Base-by-base conservation (phyloP, 2,113 vertebrate species). In the Tachysurus fulvidraco region DNA sequence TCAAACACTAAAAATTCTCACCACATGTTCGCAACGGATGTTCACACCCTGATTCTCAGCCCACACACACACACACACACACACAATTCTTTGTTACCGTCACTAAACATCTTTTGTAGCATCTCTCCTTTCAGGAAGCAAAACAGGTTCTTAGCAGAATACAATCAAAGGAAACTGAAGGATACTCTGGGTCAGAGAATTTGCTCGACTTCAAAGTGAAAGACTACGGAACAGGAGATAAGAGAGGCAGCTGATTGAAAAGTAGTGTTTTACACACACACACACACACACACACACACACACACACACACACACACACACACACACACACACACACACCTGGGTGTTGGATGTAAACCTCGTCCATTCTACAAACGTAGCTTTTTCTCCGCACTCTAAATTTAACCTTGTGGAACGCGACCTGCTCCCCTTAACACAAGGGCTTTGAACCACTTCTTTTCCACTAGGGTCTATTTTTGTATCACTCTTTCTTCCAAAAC, bases 151-250 rank as follows among this genome's bases (percentile, higher is more conserved):
- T 81, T 69, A 64, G 87, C 59, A 12, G 62, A 67, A 36, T 69
- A 64, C 82, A 86, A 86, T 90, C 74, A 90, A 90, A 90, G 81
- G 64, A 82, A 85, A 76, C 52, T 41, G 23, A 23, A 67, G 81
- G 82, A 86, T 76, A 81, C 82, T 64, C 41, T 2, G 50, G 84
- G 87, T 88, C 87, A 88, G 81, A 86, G 77, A 85, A 90, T 84
- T 81, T 86, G 81, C 55, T 80, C 71, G 6, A 86, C 89, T 88
- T 88, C 87, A 90, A 88, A 90, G 84, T 36, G 6, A 76, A 52
- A 30, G 54, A 87, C 59, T 71, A 86, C 64, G 57, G 36, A 76
- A 74, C 71, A 11, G 41, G 62, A 88, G 89, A 88, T 88, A 82
- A 88, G 81, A 86, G 89, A 60, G 30, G 54, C 19, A 65, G 80